These are phyloP conservation scores for Trimorus sp. DNA, from an alignment of 2,888 invertebrate species.

Conservation along the genomic window DNA sequence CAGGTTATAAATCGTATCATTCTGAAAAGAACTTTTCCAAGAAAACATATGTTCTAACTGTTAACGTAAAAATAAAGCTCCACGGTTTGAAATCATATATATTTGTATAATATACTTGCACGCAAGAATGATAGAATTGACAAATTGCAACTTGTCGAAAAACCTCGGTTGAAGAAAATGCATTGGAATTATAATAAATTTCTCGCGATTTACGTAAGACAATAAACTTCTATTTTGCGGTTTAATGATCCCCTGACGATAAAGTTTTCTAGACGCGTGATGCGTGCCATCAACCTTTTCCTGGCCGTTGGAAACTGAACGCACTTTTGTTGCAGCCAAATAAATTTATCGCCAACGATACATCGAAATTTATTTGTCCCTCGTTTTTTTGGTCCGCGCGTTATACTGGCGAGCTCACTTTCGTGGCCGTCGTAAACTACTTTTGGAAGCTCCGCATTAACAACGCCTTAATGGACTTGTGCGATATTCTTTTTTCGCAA, in stretches of 20 bases:
- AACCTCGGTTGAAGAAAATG: constrained; percentile 32
- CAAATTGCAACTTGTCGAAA: too few relatives aligned
- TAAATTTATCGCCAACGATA: constrained; percentile 57
- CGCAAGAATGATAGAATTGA: too few relatives aligned
- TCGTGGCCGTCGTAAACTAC: constrained; percentile 62
- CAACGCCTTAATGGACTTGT: constrained; percentile 61
- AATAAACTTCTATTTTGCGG: constrained; percentile 50
- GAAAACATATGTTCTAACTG: too few relatives aligned
- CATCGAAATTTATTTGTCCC: constrained; percentile 46
- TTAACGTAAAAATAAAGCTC: too few relatives aligned
- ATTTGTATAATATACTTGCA: too few relatives aligned
- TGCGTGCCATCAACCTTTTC: constrained; percentile 51
- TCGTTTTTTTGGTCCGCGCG: constrained; percentile 26
- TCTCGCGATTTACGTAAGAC: constrained; percentile 63
- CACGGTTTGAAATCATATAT: too few relatives aligned
- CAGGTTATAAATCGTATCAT: too few relatives aligned
- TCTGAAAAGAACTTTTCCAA: too few relatives aligned
- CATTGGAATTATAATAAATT: constrained; percentile 45
- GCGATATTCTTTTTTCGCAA: constrained; percentile 48
- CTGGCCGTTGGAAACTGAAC: constrained; percentile 46
- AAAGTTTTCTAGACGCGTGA: constrained; percentile 54
- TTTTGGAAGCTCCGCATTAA: constrained; percentile 56
- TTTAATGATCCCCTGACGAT: constrained; percentile 47
- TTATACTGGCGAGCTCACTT: constrained; percentile 45
- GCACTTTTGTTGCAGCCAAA: constrained; percentile 58